Evolutionary conservation across 1,140 invertebrate species (phyloP), one percentile per base, ranked within the genome.

Genomic region (Telenomus remus): DNA sequence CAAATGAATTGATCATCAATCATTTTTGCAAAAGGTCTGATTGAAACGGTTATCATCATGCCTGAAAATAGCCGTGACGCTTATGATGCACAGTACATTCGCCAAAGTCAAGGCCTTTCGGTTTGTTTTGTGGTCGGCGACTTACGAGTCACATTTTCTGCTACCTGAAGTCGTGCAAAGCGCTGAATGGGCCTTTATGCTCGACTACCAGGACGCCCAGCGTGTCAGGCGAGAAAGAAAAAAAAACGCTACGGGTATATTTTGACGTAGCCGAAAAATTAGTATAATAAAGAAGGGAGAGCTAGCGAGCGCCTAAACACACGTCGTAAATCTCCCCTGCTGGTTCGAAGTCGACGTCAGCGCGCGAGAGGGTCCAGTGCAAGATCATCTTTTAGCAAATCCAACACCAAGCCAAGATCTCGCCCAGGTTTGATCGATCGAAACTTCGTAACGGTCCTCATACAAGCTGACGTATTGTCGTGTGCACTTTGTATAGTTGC

Each of bases 181-280:
- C 83, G 85, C 83, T 85, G 82, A 85, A 80, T 78, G 60, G 79
- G 77, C 83, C 60, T 85, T 86, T 86, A 83, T 86, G 76, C 74
- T 74, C 66, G 63, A 79, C 81, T 81, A 83, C 79, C 77, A 81
- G 72, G 78, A 82, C 81, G 85, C 80, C 81, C 79, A 83, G 84
- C 79, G 80, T 81, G 77, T 82, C 81, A 79, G 83, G 85, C 82
- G 12, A 47, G 8, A 47, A 13, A 47, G 15, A 49, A 43, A 47
- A 63, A 65, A 84, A 82, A 83, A 85, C 81, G 78, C 73, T 71
- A 83, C 81, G 81, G 79, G 63, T 76, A 59, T 87, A 86, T 86
- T 87, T 87, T 87, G 85, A 87, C 85, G 81, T 84, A 73, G 78
- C 80, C 84, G 74, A 84, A 83, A 87, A 88, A 88, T 87, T 88